Evolutionary conservation across 2,113 vertebrate species (phyloP).

Genomic region (Agelaius tricolor): DNA sequence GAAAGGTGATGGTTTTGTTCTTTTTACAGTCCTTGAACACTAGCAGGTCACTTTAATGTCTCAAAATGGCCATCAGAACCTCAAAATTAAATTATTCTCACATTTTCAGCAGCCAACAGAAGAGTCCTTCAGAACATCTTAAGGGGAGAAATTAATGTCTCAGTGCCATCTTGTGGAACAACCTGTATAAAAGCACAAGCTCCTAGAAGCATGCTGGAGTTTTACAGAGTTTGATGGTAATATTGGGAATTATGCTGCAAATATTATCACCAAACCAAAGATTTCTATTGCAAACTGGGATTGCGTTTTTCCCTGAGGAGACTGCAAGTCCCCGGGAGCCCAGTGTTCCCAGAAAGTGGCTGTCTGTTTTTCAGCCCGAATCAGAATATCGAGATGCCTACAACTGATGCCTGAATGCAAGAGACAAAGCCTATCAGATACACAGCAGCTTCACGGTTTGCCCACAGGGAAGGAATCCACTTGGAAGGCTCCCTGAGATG

Average conservation of each 20-base stretch:
- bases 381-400: background rate
- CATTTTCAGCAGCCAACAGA: background rate
- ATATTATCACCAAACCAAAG: background rate
- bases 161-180: slow-evolving; percentile 43
- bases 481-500: background rate
- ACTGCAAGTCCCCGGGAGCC: background rate
- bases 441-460: background rate
- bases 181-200: background rate
- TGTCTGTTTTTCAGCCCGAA: background rate
- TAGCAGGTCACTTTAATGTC: background rate
- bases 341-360: rapidly evolving
- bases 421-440: background rate
- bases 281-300: background rate
- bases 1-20: background rate
- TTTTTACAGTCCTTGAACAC: background rate
- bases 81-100: background rate
- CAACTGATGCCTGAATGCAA: background rate
- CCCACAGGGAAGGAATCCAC: background rate
- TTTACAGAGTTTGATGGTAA: background rate
- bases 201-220: background rate
- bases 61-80: background rate
- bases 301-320: background rate
- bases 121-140: background rate
- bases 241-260: background rate
- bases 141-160: background rate